Conservation (phyloP, 2,797 vertebrate genomes). For the Hippocampus kuda region DNA sequence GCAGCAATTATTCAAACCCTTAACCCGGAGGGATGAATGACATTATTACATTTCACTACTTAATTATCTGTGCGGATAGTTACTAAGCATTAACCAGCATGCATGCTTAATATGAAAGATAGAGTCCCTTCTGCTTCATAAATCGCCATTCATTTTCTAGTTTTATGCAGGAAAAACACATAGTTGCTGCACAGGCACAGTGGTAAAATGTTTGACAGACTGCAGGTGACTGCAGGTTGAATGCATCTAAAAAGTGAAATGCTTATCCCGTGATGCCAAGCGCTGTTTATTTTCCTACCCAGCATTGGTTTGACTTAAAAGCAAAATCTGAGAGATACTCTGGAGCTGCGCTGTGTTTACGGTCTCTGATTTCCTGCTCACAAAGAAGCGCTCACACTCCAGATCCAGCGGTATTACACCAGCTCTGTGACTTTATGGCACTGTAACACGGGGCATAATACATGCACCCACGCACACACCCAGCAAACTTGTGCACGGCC, state of each 20-base stretch:
- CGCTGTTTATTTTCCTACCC: conserved; percentile 46
- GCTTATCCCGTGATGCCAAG: conserved; percentile 22
- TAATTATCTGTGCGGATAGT: conserved; percentile 62
- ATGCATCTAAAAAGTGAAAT: conserved; percentile 8
- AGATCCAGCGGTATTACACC: conserved; percentile 54
- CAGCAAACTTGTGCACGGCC: conserved; percentile 13
- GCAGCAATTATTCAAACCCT: conserved; percentile 61
- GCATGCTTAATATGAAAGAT: conserved; percentile 52
- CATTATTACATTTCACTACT: conserved; percentile 65
- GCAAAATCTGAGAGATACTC: conserved; percentile 45
- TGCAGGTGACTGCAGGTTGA: neutral
- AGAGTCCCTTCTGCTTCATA: conserved; percentile 40
- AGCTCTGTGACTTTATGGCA: conserved; percentile 58
- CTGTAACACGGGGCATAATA: conserved; percentile 42
- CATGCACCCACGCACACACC: conserved; percentile 36
- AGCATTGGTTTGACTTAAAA: conserved; percentile 51
- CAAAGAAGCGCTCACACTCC: conserved; percentile 44
- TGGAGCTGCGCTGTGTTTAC: conserved; percentile 43
- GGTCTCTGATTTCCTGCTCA: conserved; percentile 40
- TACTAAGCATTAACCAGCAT: conserved; percentile 52
- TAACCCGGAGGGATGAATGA: conserved; percentile 59
- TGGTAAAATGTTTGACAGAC: neutral
- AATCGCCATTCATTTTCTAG: conserved; percentile 40
- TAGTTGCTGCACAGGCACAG: neutral
- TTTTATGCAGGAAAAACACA: conserved; percentile 2